Conservation (phyloP, 2,113 vertebrate species). For the Menidia beryllina region DNA sequence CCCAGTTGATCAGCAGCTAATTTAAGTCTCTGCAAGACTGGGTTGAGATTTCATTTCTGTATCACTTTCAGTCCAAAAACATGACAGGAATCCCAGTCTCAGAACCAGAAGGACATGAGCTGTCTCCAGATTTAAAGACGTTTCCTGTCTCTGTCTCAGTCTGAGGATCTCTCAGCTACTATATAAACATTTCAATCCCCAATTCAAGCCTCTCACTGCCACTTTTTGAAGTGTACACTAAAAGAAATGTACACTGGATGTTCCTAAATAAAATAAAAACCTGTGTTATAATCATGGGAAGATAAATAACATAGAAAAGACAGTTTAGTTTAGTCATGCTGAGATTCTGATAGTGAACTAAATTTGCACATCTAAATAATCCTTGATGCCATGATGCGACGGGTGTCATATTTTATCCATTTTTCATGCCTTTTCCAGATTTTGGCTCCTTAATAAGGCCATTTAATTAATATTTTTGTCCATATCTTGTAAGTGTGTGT, state of each 20-base stretch:
- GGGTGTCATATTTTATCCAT: neutral
- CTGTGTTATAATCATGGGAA: neutral
- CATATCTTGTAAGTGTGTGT: neutral
- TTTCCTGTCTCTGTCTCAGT: neutral
- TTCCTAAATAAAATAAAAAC: neutral
- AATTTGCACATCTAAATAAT: neutral
- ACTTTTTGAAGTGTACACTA: too few species aligned
- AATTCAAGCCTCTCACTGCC: neutral
- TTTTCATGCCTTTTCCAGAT: neutral
- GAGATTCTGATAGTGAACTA: neutral
- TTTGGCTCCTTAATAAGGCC: neutral
- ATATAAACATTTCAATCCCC: neutral
- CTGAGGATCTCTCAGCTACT: neutral
- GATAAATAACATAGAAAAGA: neutral
- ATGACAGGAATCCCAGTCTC: neutral
- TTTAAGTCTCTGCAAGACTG: neutral
- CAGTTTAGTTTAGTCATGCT: neutral
- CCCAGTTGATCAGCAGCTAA: neutral
- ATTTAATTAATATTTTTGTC: neutral
- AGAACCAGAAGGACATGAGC: too few species aligned
- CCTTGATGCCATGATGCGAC: neutral
- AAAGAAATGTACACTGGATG: too few species aligned
- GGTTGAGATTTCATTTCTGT: neutral
- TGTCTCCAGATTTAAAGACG: too few species aligned
- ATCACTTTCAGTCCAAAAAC: neutral